phyloP scores from a whole-genome alignment of 2,797 vertebrate species.

The Typhlichthys subterraneus region DNA sequence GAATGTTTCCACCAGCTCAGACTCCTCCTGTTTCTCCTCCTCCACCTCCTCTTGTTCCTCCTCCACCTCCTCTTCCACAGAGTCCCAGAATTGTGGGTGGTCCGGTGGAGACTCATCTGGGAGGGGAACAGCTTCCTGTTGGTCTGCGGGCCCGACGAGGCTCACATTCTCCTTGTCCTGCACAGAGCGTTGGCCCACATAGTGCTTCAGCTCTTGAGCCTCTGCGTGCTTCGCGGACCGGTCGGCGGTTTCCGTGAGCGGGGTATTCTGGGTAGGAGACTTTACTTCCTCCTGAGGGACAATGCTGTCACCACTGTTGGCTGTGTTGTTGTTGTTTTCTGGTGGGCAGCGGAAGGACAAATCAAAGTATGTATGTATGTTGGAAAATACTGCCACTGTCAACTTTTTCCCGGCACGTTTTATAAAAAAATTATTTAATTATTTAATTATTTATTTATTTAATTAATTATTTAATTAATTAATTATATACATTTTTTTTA shows the following conservation, averaged over 20 bases:
- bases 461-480: no score
- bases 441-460: no score
- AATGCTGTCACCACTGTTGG: slow-evolving; percentile 23
- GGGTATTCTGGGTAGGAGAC: slow-evolving; percentile 42
- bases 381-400: no score
- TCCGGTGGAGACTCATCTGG: slow-evolving; percentile 40
- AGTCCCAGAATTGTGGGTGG: slow-evolving; percentile 31
- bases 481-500: no score
- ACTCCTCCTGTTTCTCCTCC: slow-evolving; percentile 36
- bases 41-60: slow-evolving; percentile 29
- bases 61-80: slow-evolving; percentile 44
- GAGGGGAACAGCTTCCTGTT: slow-evolving; percentile 38
- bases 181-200: slow-evolving; percentile 49
- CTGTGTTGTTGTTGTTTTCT: slow-evolving; percentile 31
- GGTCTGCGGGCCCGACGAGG: slow-evolving; percentile 24
- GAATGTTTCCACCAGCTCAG: slow-evolving; percentile 87
- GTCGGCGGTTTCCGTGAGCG: slow-evolving; percentile 49
- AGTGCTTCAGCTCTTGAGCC: slow-evolving; percentile 37
- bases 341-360: no score
- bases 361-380: no score
- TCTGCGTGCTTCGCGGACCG: slow-evolving; percentile 35
- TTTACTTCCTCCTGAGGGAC: slow-evolving; percentile 46
- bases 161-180: slow-evolving; percentile 26
- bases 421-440: no score
- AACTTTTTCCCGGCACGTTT: no score